Percentiles rank a stretch among this genome's conserved stretches.
These are phyloP conservation scores for Rhorus exstirpatorius DNA, from an alignment of 2,888 invertebrate genomes.

Conservation along the genomic window DNA sequence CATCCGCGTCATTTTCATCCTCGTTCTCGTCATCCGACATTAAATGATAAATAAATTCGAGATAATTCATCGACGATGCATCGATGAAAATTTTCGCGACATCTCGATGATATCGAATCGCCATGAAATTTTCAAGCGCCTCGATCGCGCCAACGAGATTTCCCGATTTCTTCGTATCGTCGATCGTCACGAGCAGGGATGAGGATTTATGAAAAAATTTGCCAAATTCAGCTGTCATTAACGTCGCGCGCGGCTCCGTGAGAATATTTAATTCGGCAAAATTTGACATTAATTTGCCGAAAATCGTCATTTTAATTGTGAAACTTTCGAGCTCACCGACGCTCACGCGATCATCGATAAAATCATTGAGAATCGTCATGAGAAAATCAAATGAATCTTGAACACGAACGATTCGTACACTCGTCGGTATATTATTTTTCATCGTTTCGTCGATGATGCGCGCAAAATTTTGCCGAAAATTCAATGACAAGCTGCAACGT, in stretches of 20 bases:
- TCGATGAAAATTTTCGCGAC: slow-evolving; percentile 75
- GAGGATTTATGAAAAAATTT: slow-evolving; percentile 25
- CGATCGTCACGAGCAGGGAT: neutral
- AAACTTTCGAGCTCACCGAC: slow-evolving; percentile 67
- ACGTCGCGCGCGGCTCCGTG: neutral
- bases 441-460: slow-evolving; percentile 66
- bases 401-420: slow-evolving; percentile 55
- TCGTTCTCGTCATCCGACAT: slow-evolving; percentile 71
- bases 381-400: slow-evolving; percentile 71
- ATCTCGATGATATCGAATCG: slow-evolving; percentile 70
- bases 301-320: slow-evolving; percentile 75
- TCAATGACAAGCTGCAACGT: slow-evolving; percentile 74
- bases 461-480: slow-evolving; percentile 65
- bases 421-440: slow-evolving; percentile 47
- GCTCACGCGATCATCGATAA: slow-evolving; percentile 35
- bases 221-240: neutral
- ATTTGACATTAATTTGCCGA: slow-evolving; percentile 77
- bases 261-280: slow-evolving; percentile 75
- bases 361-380: slow-evolving; percentile 67
- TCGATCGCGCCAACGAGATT: slow-evolving; percentile 68
- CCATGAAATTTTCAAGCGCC: slow-evolving; percentile 74
- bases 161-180: neutral
- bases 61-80: slow-evolving; percentile 67
- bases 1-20: slow-evolving; percentile 44
- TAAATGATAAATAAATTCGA: slow-evolving; percentile 72